Evolutionary conservation across 2,797 vertebrate species (phyloP).

Genomic region (Trachurus trachurus): DNA sequence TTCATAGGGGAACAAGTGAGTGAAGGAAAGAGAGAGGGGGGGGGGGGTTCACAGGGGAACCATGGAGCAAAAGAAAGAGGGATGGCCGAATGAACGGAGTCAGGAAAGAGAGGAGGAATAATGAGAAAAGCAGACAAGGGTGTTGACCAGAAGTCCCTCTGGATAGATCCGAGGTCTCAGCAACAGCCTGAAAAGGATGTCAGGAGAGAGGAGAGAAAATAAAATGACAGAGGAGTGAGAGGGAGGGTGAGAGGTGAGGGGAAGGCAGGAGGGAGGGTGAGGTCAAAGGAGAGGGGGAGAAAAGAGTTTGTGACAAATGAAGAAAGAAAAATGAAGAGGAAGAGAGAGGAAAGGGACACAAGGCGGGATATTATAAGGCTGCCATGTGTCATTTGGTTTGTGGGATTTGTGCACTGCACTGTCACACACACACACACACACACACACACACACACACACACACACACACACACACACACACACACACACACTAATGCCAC

Average conservation of each 20-base stretch:
- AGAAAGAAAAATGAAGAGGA: constrained; percentile 55
- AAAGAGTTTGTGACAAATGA: constrained; percentile 71
- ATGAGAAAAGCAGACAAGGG: constrained; percentile 80
- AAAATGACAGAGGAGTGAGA: constrained; percentile 56
- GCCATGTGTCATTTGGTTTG: constrained; percentile 49
- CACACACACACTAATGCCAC: background rate
- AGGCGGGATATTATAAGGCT: constrained; percentile 35
- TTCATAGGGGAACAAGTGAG: constrained; percentile 69
- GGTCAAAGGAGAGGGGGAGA: constrained; percentile 48
- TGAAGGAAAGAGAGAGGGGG: constrained; percentile 58
- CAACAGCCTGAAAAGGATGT: constrained; percentile 67
- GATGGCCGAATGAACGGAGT: constrained; percentile 60
- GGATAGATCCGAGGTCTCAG: constrained; percentile 71
- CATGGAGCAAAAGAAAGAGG: constrained; percentile 46
- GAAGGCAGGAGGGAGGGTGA: constrained; percentile 24
- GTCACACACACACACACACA: constrained; percentile 17
- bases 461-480: too few relatives aligned
- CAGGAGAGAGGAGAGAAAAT: constrained; percentile 67
- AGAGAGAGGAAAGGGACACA: constrained; percentile 42
- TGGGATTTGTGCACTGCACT: constrained; percentile 36
- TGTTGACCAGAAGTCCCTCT: constrained; percentile 78
- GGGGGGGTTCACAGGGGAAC: constrained; percentile 61
- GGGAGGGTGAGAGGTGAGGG: constrained; percentile 46
- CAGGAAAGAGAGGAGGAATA: constrained; percentile 65
- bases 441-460: too few relatives aligned